A percentile compares a stretch with the other conserved stretches of the same genome.
These are phyloP conservation scores for Perca schrenkii DNA, from an alignment of 2,113 vertebrate species.

Conservation along the genomic window DNA sequence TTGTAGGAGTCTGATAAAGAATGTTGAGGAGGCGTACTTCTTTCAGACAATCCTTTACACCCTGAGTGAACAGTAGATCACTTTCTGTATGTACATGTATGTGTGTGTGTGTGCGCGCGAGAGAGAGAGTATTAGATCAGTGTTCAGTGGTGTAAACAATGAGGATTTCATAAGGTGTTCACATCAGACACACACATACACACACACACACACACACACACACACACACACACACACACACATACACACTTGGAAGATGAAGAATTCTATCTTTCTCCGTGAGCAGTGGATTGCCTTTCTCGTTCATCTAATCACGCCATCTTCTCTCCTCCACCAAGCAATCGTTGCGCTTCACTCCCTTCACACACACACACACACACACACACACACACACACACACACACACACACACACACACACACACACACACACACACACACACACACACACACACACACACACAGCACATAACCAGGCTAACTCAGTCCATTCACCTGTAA, in stretches of 20 bases:
- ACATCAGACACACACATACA: conserved; percentile 47
- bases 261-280: conserved; percentile 80
- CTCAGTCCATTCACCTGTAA: conserved; percentile 50
- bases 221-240: conserved; percentile 28
- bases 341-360: conserved; percentile 72
- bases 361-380: conserved; percentile 43
- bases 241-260: conserved; percentile 67
- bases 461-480: conserved; percentile 46
- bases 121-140: conserved; percentile 73
- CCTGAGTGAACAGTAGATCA: conserved; percentile 70
- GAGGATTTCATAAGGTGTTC: conserved; percentile 76
- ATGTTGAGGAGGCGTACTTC: conserved; percentile 72
- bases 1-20: conserved; percentile 68
- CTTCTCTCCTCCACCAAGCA: conserved; percentile 82
- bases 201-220: conserved; percentile 25
- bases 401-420: conserved; percentile 20
- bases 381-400: conserved; percentile 10
- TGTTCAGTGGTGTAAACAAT: conserved; percentile 77
- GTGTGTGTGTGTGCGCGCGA: conserved; percentile 21
- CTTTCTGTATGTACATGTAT: conserved; percentile 56
- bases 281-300: conserved; percentile 81
- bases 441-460: conserved; percentile 19
- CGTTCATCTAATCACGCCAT: conserved; percentile 83
- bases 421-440: conserved; percentile 33
- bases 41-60: conserved; percentile 74